phyloP scores from a whole-genome alignment of 2,888 invertebrate species.

The Calliphora vomitoria region DNA sequence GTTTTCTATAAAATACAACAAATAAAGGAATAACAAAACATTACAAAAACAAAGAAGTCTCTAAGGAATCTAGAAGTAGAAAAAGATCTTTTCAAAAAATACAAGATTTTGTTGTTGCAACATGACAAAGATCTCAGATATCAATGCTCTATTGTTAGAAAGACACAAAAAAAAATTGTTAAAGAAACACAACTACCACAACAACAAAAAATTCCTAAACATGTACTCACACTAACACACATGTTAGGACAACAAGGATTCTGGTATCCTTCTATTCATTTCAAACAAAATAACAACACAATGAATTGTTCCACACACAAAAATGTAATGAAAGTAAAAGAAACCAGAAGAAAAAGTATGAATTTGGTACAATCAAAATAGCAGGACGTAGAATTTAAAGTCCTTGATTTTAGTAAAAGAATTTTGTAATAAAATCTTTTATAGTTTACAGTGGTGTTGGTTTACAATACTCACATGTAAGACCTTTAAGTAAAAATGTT shows the following conservation, averaged over 20 bases:
- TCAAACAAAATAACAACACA: conserved; percentile 31
- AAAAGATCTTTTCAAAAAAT: conserved; percentile 47
- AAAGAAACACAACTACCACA: conserved; percentile 46
- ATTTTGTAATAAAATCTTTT: conserved; percentile 17
- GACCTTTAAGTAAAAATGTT: conserved; percentile 21
- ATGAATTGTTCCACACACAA: conserved; percentile 5
- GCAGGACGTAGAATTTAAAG: conserved; percentile 14
- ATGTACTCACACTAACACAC: neutral
- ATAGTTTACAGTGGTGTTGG: conserved; percentile 4
- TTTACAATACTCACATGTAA: conserved; percentile 13
- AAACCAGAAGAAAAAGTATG: conserved; percentile 35
- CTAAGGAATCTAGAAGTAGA: conserved; percentile 20
- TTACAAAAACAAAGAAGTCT: conserved; percentile 47
- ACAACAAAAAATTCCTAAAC: conserved; percentile 1
- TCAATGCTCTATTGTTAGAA: conserved; percentile 61
- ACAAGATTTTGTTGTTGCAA: conserved; percentile 40
- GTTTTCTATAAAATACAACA: conserved; percentile 59
- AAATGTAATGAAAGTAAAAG: conserved; percentile 64
- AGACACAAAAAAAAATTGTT: conserved; percentile 18
- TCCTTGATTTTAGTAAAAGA: conserved; percentile 49
- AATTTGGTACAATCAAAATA: conserved; percentile 36
- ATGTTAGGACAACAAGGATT: conserved; percentile 12
- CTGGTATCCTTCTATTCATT: conserved; percentile 9
- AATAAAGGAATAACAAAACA: conserved; percentile 25
- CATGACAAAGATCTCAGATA: conserved; percentile 64